Conservation (phyloP, 2,888 invertebrate genomes). For the Dusona sp. region DNA sequence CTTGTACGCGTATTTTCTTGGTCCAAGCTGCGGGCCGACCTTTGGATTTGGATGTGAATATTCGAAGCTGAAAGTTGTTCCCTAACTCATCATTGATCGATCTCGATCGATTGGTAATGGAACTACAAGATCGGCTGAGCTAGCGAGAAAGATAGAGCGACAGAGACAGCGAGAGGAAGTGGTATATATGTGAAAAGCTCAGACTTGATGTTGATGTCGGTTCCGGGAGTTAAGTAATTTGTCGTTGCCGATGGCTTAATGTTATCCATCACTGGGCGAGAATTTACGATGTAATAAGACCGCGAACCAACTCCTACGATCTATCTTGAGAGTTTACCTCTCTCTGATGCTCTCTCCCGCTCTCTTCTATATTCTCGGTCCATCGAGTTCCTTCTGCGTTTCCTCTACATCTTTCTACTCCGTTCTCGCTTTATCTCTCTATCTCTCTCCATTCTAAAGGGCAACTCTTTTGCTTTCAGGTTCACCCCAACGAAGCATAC, state of each 20-base stretch:
- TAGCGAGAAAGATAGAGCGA: neutral
- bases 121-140: constrained; percentile 9
- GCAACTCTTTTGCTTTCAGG: constrained; percentile 19
- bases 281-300: constrained; percentile 82
- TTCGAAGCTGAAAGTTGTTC: constrained; percentile 21
- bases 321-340: constrained; percentile 74
- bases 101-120: constrained; percentile 46
- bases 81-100: constrained; percentile 28
- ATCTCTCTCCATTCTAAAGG: neutral
- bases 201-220: constrained; percentile 50
- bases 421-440: constrained; percentile 24
- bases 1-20: neutral
- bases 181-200: neutral
- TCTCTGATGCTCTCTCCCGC: constrained; percentile 14
- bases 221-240: constrained; percentile 79
- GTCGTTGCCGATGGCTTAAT: constrained; percentile 81
- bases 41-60: neutral
- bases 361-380: constrained; percentile 49
- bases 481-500: constrained; percentile 14
- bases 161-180: constrained; percentile 5
- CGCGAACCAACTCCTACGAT: constrained; percentile 78
- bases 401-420: constrained; percentile 52
- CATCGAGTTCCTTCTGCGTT: constrained; percentile 44
- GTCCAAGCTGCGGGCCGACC: neutral
- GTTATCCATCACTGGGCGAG: constrained; percentile 81